phyloP scores from a whole-genome alignment of 2,797 vertebrate genomes.

The Chrosomus eos region DNA sequence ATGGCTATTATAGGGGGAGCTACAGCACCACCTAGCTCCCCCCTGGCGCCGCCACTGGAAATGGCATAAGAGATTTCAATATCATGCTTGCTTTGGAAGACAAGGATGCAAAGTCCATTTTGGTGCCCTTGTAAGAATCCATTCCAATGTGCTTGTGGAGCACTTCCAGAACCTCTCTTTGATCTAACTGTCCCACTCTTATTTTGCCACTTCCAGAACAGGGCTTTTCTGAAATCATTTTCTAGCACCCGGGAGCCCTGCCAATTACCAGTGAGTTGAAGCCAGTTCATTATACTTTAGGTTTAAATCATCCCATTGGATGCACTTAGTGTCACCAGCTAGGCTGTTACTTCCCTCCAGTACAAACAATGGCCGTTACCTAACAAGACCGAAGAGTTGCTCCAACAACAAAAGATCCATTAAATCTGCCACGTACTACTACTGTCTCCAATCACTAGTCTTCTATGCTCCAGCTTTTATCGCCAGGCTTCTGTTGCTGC shows the following conservation, averaged over 20 bases:
- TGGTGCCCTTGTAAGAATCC: slow-evolving; percentile 14
- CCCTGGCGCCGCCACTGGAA: no score
- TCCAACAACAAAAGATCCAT: slow-evolving; percentile 66
- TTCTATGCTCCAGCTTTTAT: slow-evolving; percentile 12
- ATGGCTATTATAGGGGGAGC: no score
- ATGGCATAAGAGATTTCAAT: background rate
- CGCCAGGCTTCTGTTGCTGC: slow-evolving; percentile 19
- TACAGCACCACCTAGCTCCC: no score
- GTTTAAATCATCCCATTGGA: slow-evolving; percentile 59
- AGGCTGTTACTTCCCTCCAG: slow-evolving; percentile 61
- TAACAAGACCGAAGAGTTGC: slow-evolving; percentile 58
- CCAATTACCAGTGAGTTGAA: slow-evolving; percentile 60
- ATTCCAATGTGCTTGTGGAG: background rate
- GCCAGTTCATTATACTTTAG: slow-evolving; percentile 52
- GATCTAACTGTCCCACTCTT: slow-evolving; percentile 23
- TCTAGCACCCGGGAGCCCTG: slow-evolving; percentile 58
- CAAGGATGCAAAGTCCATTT: slow-evolving; percentile 28
- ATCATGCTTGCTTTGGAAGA: slow-evolving; percentile 15
- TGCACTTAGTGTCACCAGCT: slow-evolving; percentile 57
- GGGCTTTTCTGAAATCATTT: slow-evolving; percentile 42
- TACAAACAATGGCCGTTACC: slow-evolving; percentile 65
- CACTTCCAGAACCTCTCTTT: slow-evolving; percentile 36
- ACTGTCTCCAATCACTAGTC: slow-evolving; percentile 52
- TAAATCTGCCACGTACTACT: slow-evolving; percentile 66
- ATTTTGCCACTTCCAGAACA: slow-evolving; percentile 31